These are phyloP conservation scores for Nesoenas mayeri DNA, from an alignment of 2,113 vertebrate species.

Conservation along the genomic window DNA sequence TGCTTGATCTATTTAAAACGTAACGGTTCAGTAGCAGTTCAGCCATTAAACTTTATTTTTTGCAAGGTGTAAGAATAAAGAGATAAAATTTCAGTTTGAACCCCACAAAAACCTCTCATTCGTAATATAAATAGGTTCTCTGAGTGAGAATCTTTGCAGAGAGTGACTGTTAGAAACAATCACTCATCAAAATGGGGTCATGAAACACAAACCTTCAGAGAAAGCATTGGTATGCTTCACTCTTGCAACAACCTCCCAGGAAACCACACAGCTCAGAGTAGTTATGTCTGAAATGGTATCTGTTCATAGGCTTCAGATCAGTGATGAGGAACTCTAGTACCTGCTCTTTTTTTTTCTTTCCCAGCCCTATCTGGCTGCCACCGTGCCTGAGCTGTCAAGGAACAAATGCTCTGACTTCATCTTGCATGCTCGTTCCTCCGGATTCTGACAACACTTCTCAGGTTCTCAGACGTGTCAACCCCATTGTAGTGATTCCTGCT, in stretches of 20 bases:
- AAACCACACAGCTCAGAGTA: background rate
- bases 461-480: background rate
- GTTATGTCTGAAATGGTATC: slow-evolving; percentile 35
- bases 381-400: background rate
- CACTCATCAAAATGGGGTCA: slow-evolving; percentile 4
- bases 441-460: background rate
- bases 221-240: background rate
- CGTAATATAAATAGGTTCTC: background rate
- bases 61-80: background rate
- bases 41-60: background rate
- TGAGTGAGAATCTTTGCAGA: background rate
- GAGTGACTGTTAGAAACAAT: background rate
- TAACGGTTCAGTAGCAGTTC: background rate
- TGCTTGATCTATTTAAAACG: background rate
- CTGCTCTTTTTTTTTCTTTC: background rate
- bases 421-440: background rate
- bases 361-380: slow-evolving; percentile 1
- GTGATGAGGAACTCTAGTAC: slow-evolving; percentile 5
- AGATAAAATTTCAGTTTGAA: background rate
- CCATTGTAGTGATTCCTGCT: slow-evolving; percentile 17
- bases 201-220: background rate
- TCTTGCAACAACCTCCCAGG: background rate
- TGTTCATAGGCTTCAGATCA: slow-evolving; percentile 24
- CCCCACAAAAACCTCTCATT: background rate
- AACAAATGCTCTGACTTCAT: slow-evolving; percentile 36